These are phyloP conservation scores for Gallinago paraguaiae DNA, from an alignment of 2,113 vertebrate species.

Conservation along the genomic window DNA sequence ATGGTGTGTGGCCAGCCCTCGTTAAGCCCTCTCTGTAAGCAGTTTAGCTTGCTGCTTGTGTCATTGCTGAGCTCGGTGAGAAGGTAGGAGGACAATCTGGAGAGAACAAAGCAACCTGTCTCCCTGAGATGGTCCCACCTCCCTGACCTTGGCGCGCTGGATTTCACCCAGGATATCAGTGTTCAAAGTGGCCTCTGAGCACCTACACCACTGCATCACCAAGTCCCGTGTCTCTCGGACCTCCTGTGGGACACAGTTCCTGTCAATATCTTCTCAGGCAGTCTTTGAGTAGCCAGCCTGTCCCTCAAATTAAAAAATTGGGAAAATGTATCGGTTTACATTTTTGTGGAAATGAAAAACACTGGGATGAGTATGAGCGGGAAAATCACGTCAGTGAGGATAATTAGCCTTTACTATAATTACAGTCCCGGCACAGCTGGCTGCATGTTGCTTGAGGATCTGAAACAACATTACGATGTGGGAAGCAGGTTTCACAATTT, in stretches of 20 bases:
- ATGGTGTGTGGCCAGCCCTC: background rate
- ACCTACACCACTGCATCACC: background rate
- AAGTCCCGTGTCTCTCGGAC: background rate
- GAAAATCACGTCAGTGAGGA: background rate
- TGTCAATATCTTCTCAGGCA: background rate
- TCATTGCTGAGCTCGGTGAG: background rate
- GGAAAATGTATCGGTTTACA: background rate
- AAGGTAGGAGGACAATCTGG: accelerated
- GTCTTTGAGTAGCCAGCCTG: background rate
- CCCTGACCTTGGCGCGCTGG: background rate
- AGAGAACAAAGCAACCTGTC: background rate
- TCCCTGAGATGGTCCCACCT: background rate
- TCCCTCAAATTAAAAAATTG: background rate
- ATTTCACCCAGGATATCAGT: background rate
- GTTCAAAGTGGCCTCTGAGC: background rate
- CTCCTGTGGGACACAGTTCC: background rate
- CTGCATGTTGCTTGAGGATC: background rate
- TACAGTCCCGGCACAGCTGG: background rate
- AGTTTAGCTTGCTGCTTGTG: background rate
- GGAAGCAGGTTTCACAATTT: background rate
- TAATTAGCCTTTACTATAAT: background rate
- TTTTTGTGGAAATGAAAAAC: background rate
- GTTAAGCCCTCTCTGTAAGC: background rate
- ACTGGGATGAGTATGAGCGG: background rate
- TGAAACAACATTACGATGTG: background rate